A percentile compares a stretch with the other conserved stretches of the same genome.
phyloP scores from a whole-genome alignment of 2,797 vertebrate genomes.

The Allobates femoralis region DNA sequence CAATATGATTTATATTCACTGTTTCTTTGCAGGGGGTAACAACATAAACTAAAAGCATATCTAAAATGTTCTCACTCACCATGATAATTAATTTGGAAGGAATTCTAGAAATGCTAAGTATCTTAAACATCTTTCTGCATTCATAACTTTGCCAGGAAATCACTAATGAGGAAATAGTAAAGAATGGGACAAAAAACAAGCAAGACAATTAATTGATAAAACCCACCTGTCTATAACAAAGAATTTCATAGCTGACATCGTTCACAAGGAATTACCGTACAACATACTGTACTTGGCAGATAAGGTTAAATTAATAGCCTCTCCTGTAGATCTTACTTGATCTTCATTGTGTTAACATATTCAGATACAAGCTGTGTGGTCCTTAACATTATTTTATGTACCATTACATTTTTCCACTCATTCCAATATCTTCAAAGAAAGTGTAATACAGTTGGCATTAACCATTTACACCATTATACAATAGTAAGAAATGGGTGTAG shows the following conservation, averaged over 20 bases:
- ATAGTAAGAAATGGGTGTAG: neutral
- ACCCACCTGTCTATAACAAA: conserved; percentile 26
- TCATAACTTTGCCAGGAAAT: conserved; percentile 13
- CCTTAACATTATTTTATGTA: conserved; percentile 3
- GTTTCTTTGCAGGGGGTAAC: neutral
- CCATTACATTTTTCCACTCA: conserved; percentile 15
- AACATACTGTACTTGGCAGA: conserved; percentile 17
- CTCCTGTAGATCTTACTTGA: conserved; percentile 28
- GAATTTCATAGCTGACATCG: neutral
- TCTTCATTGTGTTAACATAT: conserved; percentile 27
- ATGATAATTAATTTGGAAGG: conserved; percentile 44
- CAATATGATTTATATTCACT: neutral
- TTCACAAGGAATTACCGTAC: conserved; percentile 2
- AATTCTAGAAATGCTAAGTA: conserved; percentile 47
- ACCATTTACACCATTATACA: neutral
- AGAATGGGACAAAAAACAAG: conserved; percentile 14
- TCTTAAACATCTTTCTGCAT: conserved; percentile 38
- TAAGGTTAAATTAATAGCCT: conserved; percentile 12
- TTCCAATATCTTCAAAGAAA: neutral
- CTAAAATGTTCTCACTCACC: conserved; percentile 37
- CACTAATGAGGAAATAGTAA: conserved; percentile 17
- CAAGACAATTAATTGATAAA: conserved; percentile 9
- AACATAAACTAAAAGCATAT: conserved; percentile 35
- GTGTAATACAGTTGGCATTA: neutral
- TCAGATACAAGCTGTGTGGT: conserved; percentile 49